phyloP scores from a whole-genome alignment of 2,113 vertebrate genomes.

The Oryzias curvinotus region DNA sequence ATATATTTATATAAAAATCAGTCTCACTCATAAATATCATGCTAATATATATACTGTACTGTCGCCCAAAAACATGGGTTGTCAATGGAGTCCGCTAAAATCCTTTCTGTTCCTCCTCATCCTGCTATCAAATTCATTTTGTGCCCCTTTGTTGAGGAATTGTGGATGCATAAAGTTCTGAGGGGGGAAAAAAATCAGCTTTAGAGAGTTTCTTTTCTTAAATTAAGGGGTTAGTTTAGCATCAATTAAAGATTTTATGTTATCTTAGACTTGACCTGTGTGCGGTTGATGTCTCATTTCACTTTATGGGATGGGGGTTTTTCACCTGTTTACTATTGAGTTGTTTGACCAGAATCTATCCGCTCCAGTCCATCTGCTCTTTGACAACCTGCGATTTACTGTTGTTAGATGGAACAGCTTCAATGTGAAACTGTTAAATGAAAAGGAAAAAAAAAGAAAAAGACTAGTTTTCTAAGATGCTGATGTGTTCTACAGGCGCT shows the following conservation, averaged over 20 bases:
- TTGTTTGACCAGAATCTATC: slow-evolving; percentile 45
- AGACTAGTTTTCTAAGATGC: slow-evolving; percentile 26
- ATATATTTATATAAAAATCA: slow-evolving; percentile 42
- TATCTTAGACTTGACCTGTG: slow-evolving; percentile 18
- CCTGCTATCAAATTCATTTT: slow-evolving; percentile 6
- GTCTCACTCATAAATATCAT: slow-evolving; percentile 73
- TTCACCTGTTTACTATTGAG: slow-evolving; percentile 30
- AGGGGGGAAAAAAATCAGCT: slow-evolving; percentile 7
- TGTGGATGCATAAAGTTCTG: slow-evolving; percentile 13
- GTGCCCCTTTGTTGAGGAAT: background rate
- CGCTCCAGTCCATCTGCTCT: slow-evolving; percentile 5
- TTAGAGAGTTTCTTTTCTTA: slow-evolving; percentile 2
- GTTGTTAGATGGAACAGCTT: slow-evolving; percentile 32
- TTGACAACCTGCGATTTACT: slow-evolving; percentile 12
- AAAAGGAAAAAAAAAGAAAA: slow-evolving; percentile 15
- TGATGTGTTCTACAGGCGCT: slow-evolving; percentile 31
- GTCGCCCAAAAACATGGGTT: slow-evolving; percentile 55
- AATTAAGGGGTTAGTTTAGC: background rate
- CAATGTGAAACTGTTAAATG: slow-evolving; percentile 15
- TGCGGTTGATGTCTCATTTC: slow-evolving; percentile 25
- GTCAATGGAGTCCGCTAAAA: slow-evolving; percentile 38
- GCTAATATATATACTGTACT: slow-evolving; percentile 58
- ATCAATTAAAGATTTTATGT: background rate
- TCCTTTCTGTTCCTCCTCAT: slow-evolving; percentile 19
- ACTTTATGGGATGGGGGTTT: slow-evolving; percentile 39